Conservation (phyloP, 2,888 invertebrate genomes). For the Melieria omissa region DNA sequence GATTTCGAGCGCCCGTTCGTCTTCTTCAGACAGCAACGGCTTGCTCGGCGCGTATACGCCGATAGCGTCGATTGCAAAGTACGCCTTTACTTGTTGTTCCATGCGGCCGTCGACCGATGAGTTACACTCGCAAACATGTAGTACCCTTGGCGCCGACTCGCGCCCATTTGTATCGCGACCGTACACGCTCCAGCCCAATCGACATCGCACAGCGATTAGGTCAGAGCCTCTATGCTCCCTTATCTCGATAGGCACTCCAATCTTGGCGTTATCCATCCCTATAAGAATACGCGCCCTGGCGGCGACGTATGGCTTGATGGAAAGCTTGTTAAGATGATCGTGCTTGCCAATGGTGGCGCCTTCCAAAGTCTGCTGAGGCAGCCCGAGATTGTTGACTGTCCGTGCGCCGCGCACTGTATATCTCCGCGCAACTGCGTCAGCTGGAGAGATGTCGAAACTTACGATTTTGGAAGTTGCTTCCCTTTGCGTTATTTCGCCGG, state of each 20-base stretch:
- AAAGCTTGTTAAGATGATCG: conserved; percentile 12
- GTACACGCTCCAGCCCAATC: conserved; percentile 39
- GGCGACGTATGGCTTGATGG: neutral
- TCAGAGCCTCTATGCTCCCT: conserved; percentile 13
- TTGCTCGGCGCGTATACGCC: conserved; percentile 7
- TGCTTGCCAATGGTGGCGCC: conserved; percentile 5
- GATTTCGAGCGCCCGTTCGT: conserved; percentile 26
- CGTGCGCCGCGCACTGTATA: conserved; percentile 31
- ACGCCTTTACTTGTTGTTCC: no score
- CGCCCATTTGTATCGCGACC: conserved; percentile 23
- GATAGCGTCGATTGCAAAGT: conserved; percentile 9
- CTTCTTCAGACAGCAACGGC: neutral
- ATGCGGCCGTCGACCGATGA: no score
- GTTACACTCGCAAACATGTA: conserved; percentile 24
- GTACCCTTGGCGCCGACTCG: neutral
- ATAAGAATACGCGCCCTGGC: conserved; percentile 17
- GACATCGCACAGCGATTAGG: no score
- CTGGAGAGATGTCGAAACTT: conserved; percentile 28
- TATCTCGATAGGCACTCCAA: conserved; percentile 2
- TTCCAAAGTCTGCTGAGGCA: conserved; percentile 31
- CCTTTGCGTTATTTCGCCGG: conserved; percentile 40
- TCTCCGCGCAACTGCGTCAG: conserved; percentile 5
- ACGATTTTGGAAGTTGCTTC: conserved; percentile 38
- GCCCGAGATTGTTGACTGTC: conserved; percentile 31
- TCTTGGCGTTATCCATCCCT: conserved; percentile 15